These are phyloP conservation scores for Meloidogyne exigua DNA, from an alignment of 1,140 invertebrate species.

Conservation along the genomic window DNA sequence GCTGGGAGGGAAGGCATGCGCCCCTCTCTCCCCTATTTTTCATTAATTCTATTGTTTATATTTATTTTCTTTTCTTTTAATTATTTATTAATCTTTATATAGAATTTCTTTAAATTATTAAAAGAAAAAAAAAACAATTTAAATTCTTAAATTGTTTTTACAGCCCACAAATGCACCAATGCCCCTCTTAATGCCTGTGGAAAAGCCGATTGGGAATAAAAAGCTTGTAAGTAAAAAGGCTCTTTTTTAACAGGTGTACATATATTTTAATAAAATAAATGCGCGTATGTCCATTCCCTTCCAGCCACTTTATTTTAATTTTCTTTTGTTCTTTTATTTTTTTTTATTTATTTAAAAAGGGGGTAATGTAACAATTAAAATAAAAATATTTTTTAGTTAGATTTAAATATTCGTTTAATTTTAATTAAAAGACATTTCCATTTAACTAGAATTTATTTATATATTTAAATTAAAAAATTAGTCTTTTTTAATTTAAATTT, in stretches of 20 bases:
- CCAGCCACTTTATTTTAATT: constrained; percentile 10
- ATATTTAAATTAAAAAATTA: too few relatives aligned
- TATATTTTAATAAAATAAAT: neutral
- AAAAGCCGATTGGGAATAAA: constrained; percentile 35
- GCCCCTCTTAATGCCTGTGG: constrained; percentile 47
- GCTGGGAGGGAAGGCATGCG: constrained; percentile 22
- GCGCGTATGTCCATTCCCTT: neutral
- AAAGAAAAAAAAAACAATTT: neutral
- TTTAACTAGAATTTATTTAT: too few relatives aligned
- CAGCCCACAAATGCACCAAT: constrained; percentile 29
- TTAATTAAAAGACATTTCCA: too few relatives aligned
- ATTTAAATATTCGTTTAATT: too few relatives aligned
- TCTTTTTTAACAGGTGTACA: too few relatives aligned
- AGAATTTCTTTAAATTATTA: neutral
- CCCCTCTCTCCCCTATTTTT: neutral
- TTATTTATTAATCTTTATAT: neutral
- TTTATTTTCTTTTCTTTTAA: neutral
- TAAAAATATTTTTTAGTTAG: too few relatives aligned
- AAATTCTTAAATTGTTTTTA: neutral
- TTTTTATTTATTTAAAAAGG: constrained; percentile 6
- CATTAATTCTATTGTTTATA: neutral
- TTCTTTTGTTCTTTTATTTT: constrained; percentile 25
- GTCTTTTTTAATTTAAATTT: too few relatives aligned
- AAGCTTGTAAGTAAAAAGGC: constrained; percentile 44
- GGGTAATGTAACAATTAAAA: too few relatives aligned